These are phyloP conservation scores for Burhinus oedicnemus DNA, from an alignment of 2,113 vertebrate genomes.

Conservation along the genomic window DNA sequence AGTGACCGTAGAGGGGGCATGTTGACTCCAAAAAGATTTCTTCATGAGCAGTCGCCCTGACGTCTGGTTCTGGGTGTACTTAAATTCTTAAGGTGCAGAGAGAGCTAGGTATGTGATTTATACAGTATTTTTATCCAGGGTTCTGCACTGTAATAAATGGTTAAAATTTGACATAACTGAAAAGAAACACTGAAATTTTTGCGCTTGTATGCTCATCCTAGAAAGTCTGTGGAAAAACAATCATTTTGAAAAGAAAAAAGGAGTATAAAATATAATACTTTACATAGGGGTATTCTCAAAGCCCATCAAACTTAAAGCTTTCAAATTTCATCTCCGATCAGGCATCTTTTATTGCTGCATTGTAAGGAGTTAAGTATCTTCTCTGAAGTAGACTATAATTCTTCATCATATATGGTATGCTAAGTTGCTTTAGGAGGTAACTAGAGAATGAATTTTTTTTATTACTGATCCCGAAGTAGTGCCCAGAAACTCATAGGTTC, in stretches of 20 bases:
- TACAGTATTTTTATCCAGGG: neutral
- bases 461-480: slow-evolving; percentile 6
- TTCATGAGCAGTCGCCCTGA: neutral
- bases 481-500: slow-evolving; percentile 47
- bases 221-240: neutral
- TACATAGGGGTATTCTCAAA: neutral
- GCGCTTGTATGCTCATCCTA: neutral
- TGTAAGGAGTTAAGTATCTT: slow-evolving; percentile 46
- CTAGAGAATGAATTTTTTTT: slow-evolving; percentile 44
- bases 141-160: neutral
- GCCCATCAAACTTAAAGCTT: slow-evolving; percentile 29
- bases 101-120: neutral
- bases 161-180: neutral
- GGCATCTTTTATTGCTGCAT: slow-evolving; percentile 50
- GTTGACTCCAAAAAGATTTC: neutral
- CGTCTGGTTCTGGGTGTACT: neutral
- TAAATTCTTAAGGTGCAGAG: neutral
- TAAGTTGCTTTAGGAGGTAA: slow-evolving; percentile 49
- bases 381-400: slow-evolving; percentile 45
- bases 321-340: slow-evolving; percentile 7
- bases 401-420: slow-evolving; percentile 4
- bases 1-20: neutral
- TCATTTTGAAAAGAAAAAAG: neutral
- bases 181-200: neutral
- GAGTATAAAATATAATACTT: neutral